Conservation (phyloP, 2,888 invertebrate species). For the Chrysomela aeneicollis region DNA sequence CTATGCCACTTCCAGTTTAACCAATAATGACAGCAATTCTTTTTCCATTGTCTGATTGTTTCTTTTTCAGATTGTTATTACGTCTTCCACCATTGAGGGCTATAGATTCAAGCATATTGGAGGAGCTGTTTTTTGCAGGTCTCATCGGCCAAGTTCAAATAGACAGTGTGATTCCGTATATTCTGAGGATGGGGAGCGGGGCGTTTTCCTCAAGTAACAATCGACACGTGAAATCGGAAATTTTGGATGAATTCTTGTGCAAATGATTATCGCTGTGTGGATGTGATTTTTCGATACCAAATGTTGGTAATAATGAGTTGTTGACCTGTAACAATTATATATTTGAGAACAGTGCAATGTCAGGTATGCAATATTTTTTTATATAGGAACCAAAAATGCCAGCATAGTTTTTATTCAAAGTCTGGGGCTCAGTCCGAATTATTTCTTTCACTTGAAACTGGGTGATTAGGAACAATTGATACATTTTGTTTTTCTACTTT, state of each 20-base stretch:
- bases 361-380: constrained; percentile 25
- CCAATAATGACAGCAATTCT: not conserved
- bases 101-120: constrained; percentile 78
- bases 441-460: no score
- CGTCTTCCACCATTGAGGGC: constrained; percentile 77
- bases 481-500: no score
- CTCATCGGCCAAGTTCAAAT: constrained; percentile 93
- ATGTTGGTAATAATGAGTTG: constrained; percentile 33
- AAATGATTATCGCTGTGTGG: constrained; percentile 43
- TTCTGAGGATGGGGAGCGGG: constrained; percentile 69
- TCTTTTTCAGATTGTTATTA: constrained; percentile 66
- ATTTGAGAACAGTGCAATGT: constrained; percentile 16
- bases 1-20: no score
- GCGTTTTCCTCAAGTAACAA: constrained; percentile 45
- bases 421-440: no score
- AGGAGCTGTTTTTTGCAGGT: constrained; percentile 92
- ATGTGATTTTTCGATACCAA: constrained; percentile 19
- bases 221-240: constrained; percentile 57
- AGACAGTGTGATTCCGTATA: constrained; percentile 92
- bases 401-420: not conserved
- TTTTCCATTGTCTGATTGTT: no score
- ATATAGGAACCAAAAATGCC: not conserved
- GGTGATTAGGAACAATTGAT: no score
- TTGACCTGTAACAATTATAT: constrained; percentile 27
- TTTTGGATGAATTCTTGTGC: constrained; percentile 54